Evolutionary conservation across 2,888 invertebrate species (phyloP).

Genomic region (Mechanitis mazaeus): DNA sequence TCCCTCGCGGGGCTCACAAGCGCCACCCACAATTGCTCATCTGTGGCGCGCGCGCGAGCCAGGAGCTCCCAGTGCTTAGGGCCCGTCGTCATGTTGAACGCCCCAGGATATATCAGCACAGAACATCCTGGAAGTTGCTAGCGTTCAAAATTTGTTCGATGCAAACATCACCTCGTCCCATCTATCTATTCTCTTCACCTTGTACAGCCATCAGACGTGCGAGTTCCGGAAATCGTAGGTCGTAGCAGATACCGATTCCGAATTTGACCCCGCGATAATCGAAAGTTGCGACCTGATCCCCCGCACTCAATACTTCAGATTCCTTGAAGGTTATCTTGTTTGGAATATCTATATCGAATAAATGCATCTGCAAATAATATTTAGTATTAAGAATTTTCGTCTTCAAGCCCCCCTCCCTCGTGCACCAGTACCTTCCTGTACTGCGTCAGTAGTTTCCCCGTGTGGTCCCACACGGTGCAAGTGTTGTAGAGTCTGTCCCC

Average conservation of each 20-base stretch:
- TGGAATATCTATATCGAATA: constrained; percentile 97
- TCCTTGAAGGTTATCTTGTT: constrained; percentile 95
- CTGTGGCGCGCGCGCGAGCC: constrained; percentile 87
- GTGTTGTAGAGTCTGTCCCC: constrained; percentile 87
- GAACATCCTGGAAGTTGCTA: constrained; percentile 80
- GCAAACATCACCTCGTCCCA: too few species aligned
- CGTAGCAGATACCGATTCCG: constrained; percentile 96
- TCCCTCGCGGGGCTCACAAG: constrained; percentile 90
- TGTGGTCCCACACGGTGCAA: constrained; percentile 88
- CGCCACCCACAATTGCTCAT: constrained; percentile 93
- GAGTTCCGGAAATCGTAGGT: constrained; percentile 93
- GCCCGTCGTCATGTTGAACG: constrained; percentile 97
- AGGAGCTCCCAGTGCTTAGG: constrained; percentile 95
- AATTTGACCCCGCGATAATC: constrained; percentile 82
- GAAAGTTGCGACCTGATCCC: constrained; percentile 84
- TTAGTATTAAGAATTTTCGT: neutral
- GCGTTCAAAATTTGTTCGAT: too few species aligned
- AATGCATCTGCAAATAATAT: constrained; percentile 82
- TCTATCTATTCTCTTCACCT: constrained; percentile 44
- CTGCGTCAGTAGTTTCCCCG: constrained; percentile 86
- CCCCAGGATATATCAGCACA: constrained; percentile 92
- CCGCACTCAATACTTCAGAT: constrained; percentile 88
- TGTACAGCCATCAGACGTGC: constrained; percentile 82
- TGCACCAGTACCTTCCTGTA: constrained; percentile 83
- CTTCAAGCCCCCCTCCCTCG: too few species aligned